phyloP scores from a whole-genome alignment of 2,888 invertebrate species.

The Heliconius aoede region DNA sequence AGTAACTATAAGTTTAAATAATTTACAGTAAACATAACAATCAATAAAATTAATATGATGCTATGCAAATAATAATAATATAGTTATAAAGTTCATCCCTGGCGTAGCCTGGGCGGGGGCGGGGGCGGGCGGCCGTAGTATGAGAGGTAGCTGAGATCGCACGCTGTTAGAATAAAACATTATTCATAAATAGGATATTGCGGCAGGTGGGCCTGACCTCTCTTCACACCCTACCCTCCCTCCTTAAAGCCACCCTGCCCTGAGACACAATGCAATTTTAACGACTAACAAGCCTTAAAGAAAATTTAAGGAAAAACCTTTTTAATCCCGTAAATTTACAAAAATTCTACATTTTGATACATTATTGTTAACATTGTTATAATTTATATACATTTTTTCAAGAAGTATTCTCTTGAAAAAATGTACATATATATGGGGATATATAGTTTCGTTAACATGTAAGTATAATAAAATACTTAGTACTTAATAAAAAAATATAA shows the following conservation, averaged over 20 bases:
- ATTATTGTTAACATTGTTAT: too few relatives aligned
- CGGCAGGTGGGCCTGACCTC: conserved; percentile 62
- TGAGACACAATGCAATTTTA: conserved; percentile 53
- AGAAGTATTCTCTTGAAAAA: too few relatives aligned
- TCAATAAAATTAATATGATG: conserved; percentile 2
- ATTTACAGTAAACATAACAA: neutral
- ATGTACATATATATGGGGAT: too few relatives aligned
- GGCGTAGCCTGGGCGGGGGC: conserved; percentile 32
- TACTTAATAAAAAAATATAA: too few relatives aligned
- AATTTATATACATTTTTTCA: too few relatives aligned
- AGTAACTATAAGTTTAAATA: too few relatives aligned
- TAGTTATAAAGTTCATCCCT: conserved; percentile 37
- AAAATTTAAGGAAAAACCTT: conserved; percentile 37
- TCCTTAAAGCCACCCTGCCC: conserved; percentile 45
- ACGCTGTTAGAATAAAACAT: conserved; percentile 83
- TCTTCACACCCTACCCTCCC: conserved; percentile 44
- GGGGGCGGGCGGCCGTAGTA: conserved; percentile 26
- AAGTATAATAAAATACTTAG: too few relatives aligned
- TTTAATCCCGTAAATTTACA: neutral
- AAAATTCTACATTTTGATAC: too few relatives aligned
- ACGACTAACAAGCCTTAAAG: conserved; percentile 45
- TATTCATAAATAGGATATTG: conserved; percentile 84
- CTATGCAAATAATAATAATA: conserved; percentile 39
- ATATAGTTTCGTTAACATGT: too few relatives aligned
- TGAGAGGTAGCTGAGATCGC: conserved; percentile 60